Evolutionary conservation across 2,888 invertebrate species (phyloP).

Genomic region (Sarcophaga rosellei): DNA sequence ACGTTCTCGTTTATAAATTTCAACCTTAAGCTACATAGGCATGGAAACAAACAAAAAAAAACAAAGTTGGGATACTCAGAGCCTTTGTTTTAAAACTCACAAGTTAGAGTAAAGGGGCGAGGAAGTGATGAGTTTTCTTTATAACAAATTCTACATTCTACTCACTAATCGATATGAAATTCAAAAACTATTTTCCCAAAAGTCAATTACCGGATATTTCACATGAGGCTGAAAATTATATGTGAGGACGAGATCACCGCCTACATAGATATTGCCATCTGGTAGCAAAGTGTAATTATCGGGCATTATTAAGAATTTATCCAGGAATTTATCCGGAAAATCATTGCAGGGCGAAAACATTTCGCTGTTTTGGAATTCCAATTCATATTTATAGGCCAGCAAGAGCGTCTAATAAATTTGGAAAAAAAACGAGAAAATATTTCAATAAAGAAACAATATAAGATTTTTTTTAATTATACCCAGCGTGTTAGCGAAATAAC

Average conservation of each 20-base stretch:
- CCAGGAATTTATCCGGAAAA: constrained; percentile 17
- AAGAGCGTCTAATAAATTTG: background rate
- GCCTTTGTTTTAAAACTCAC: too few relatives aligned
- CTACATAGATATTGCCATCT: background rate
- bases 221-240: background rate
- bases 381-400: background rate
- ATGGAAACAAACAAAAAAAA: too few relatives aligned
- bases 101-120: too few relatives aligned
- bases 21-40: background rate
- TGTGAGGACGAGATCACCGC: background rate
- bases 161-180: too few relatives aligned
- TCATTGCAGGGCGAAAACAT: background rate
- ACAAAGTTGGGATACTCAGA: too few relatives aligned
- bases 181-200: too few relatives aligned
- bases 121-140: too few relatives aligned
- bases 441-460: background rate
- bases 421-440: background rate
- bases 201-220: constrained; percentile 6
- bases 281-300: constrained; percentile 13
- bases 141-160: too few relatives aligned
- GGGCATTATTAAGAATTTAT: background rate
- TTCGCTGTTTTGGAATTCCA: background rate
- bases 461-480: too few relatives aligned
- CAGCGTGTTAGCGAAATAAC: too few relatives aligned
- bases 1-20: constrained; percentile 20